These are phyloP conservation scores for Cettia cetti DNA, from an alignment of 2,113 vertebrate genomes.

Conservation along the genomic window DNA sequence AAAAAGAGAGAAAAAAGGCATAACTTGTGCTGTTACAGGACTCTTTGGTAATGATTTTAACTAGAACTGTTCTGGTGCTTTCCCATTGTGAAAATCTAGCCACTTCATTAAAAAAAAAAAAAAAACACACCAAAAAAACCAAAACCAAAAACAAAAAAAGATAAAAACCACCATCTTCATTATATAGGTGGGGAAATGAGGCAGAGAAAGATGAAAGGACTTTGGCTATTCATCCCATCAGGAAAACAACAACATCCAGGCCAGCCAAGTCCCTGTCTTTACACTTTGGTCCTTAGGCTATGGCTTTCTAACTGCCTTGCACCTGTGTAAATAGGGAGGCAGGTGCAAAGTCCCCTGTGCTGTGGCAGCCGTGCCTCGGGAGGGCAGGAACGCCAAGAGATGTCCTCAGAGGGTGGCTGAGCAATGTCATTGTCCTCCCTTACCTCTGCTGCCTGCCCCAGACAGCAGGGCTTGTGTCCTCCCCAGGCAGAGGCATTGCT, in stretches of 20 bases:
- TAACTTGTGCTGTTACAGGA: not conserved
- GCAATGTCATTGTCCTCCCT: not conserved
- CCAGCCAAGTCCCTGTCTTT: conserved; percentile 1
- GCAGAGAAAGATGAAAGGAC: conserved; percentile 39
- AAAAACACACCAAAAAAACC: no score
- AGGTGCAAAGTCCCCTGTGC: not conserved
- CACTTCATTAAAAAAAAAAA: not conserved
- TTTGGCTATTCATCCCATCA: conserved; percentile 23
- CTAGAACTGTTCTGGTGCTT: not conserved
- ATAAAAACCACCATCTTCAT: not conserved
- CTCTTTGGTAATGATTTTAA: not conserved
- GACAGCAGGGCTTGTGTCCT: not conserved
- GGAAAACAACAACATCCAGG: conserved; percentile 27
- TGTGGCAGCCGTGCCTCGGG: not conserved
- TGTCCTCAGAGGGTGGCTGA: not conserved
- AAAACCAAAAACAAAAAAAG: no score
- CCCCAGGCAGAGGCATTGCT: not conserved
- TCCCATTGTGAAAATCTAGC: not conserved
- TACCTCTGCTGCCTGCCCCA: not conserved
- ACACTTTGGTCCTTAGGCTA: not conserved
- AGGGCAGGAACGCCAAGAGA: fast-evolving
- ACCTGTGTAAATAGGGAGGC: conserved; percentile 46
- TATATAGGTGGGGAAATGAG: conserved; percentile 13
- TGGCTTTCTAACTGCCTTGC: not conserved
- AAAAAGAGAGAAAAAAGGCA: not conserved